Base-by-base conservation (phyloP, 2,888 invertebrate species). In the Aelia acuminata region DNA sequence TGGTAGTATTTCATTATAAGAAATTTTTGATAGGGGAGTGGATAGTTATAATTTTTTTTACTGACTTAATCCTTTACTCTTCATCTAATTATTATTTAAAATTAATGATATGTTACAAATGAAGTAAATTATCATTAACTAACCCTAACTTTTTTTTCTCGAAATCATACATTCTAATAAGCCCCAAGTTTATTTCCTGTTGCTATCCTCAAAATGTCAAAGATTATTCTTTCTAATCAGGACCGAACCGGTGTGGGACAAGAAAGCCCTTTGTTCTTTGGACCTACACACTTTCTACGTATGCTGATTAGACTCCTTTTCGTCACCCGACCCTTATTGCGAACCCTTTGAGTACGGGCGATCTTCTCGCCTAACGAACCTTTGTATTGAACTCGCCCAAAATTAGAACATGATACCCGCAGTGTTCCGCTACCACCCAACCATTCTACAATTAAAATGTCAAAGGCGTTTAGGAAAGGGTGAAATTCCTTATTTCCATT, bases 171-270 rank as follows among this genome's bases (percentile, higher is more conserved):
- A n/a, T n/a, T n/a, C n/a, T n/a, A n/a, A n/a, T n/a, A n/a, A n/a
- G n/a, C n/a, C n/a, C n/a, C n/a, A n/a, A n/a, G n/a, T n/a, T n/a
- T n/a, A n/a, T n/a, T n/a, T n/a, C n/a, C n/a, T n/a, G n/a, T n/a
- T n/a, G n/a, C n/a, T n/a, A 7, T 5, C 13, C 0, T 26, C 18
- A 35, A 70, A 70, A 70, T 70, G 31, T 18, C 63, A 31, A 70
- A 35, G 63, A 70, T 70, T 70, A 70, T 70, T 70, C 63, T 70
- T 70, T 70, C 63, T 70, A 70, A 70, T 70, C 31, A 70, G 20
- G 26, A 8, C 18, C 31, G 35, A 70, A 31, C 8, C 1, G 35
- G 18, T 8, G 7, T 35, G 57, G 13, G 1, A 57, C 11, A 26
- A 57, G 57, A 8, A 3, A 13, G 11, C 15, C 63, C 63, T 70